Base-by-base conservation (phyloP, 2,113 vertebrate species). In the Aegotheles bennettii region DNA sequence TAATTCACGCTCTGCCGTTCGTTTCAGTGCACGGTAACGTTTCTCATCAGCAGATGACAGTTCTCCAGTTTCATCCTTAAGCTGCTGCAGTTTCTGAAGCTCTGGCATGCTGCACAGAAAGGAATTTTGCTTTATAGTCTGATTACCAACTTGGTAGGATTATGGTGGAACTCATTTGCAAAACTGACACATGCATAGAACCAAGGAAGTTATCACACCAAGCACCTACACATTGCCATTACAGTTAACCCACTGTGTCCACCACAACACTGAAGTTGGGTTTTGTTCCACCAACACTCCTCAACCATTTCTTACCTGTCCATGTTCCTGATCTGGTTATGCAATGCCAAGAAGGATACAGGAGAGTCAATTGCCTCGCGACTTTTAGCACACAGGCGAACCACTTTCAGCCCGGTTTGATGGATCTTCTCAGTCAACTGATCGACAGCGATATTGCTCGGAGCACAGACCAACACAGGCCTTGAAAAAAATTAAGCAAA, bases 271-370 rank as follows among this genome's bases (percentile, higher is more conserved):
- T 1, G 0, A 1, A 5, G 4, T 0, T 1, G 33, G 3, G 16
- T 35, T 19, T 7, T 0, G 4, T 24, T 68, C 29, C 42, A n/a
- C 12, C 36, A 21, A 15, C 16, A 14, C 7, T 29, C 36, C 38
- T 16, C 81, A 13, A 20, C 7, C 7, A 1, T 3, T n/a, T 4
- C 98, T 87, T 64, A 99, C 99, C 99, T 99, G 95, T 99, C 99
- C 99, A 99, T 99, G 97, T 99, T 99, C 90, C 99, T 98, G 97
- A 99, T 99, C 98, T 99, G 99, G 94, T 99, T 99, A 96, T 99
- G 99, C 92, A 99, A 94, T 1, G 99, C 99, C 96, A 99, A 94
- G 97, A 99, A 99, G 31, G 99, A 99, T 26, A 99, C 99, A 0
- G 99, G 99, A 0, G 99, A 99, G 96, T 99, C 99, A 3, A 99